Evolutionary conservation across 2,113 vertebrate genomes (phyloP).

Genomic region (Thunnus maccoyii): DNA sequence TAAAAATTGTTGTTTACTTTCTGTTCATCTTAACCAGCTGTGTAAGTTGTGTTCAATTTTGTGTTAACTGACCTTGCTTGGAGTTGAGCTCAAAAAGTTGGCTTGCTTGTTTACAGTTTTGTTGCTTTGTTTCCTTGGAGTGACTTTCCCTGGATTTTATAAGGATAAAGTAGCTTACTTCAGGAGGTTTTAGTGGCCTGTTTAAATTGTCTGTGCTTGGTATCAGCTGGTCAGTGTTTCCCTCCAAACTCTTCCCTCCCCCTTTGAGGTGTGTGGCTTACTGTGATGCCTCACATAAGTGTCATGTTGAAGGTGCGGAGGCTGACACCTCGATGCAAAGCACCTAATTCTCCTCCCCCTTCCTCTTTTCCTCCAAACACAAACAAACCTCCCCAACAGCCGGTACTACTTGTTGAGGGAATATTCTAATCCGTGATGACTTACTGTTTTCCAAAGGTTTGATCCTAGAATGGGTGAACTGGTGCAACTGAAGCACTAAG

Average conservation of each 20-base stretch:
- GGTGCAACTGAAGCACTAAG: not conserved
- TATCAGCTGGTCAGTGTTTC: constrained; percentile 15
- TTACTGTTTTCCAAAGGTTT: not conserved
- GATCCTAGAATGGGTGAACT: not conserved
- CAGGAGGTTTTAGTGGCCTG: not conserved
- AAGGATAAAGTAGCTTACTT: not conserved
- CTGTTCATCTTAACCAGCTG: not conserved
- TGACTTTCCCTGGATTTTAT: not conserved
- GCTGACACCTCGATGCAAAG: constrained; percentile 59
- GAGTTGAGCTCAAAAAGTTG: not conserved
- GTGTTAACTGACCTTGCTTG: not conserved
- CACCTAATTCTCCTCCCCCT: constrained; percentile 39
- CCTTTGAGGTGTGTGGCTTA: constrained; percentile 43
- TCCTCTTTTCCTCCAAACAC: constrained; percentile 35
- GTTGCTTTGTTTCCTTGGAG: not conserved
- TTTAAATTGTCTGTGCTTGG: constrained; percentile 18
- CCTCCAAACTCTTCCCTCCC: constrained; percentile 29
- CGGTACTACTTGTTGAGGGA: not conserved
- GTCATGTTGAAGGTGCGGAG: constrained; percentile 57
- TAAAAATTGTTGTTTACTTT: not conserved
- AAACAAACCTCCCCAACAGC: constrained; percentile 31
- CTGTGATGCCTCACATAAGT: constrained; percentile 63
- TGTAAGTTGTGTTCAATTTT: not conserved
- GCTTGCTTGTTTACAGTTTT: not conserved
- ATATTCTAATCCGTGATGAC: not conserved